phyloP scores from a whole-genome alignment of 2,888 invertebrate genomes.

The Cryptocephalus primarius region DNA sequence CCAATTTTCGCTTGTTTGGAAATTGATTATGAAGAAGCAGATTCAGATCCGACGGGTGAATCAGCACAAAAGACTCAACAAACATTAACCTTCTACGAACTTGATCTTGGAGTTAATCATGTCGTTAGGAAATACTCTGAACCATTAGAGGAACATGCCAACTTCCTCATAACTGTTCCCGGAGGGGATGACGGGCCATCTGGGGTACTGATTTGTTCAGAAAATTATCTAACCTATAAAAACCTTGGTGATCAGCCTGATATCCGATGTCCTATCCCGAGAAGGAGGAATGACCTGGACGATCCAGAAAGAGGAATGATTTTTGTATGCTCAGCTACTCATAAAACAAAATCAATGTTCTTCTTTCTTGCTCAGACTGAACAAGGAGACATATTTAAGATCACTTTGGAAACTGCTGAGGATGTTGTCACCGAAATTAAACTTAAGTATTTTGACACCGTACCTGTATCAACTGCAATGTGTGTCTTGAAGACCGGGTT shows the following conservation, averaged over 20 bases:
- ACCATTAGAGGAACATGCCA: constrained; percentile 95
- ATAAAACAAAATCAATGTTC: constrained; percentile 99
- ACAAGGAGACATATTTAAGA: constrained; percentile 94
- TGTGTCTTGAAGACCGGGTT: constrained; percentile 98
- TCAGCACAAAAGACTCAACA: constrained; percentile 94
- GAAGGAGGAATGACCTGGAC: constrained; percentile 93
- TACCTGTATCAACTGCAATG: constrained; percentile 93
- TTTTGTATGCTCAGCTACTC: constrained; percentile 97
- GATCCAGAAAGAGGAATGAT: constrained; percentile 99
- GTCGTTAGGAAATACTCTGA: constrained; percentile 98
- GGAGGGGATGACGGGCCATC: constrained; percentile 98
- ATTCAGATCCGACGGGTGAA: constrained; percentile 92
- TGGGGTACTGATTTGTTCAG: constrained; percentile 96
- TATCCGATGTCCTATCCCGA: constrained; percentile 94
- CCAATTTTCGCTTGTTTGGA: constrained; percentile 99
- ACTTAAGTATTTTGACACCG: constrained; percentile 98
- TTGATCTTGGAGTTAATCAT: constrained; percentile 96
- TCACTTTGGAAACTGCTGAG: constrained; percentile 93
- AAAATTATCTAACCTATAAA: constrained; percentile 98
- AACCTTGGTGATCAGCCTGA: constrained; percentile 99
- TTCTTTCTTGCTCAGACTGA: constrained; percentile 99
- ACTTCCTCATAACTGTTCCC: constrained; percentile 95
- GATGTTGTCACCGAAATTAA: constrained; percentile 98
- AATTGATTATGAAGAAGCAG: constrained; percentile 99
- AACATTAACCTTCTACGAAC: constrained; percentile 93